phyloP scores from a whole-genome alignment of 1,140 invertebrate genomes.

The Nomia melanderi region DNA sequence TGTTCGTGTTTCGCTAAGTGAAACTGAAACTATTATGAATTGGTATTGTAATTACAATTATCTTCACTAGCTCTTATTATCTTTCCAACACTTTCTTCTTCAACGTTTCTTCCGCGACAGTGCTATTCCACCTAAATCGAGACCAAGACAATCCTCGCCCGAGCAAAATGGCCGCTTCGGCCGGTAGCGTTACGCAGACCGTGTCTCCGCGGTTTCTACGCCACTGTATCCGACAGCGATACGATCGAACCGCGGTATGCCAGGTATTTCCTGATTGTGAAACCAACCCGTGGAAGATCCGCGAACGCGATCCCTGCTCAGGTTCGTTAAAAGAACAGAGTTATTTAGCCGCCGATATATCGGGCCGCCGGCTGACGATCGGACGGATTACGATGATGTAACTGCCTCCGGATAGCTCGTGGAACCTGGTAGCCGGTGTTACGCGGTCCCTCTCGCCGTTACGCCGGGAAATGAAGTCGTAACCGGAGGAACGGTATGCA shows the following conservation, averaged over 20 bases:
- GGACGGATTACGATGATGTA: slow-evolving; percentile 25
- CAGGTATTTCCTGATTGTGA: slow-evolving; percentile 54
- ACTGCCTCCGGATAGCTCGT: neutral
- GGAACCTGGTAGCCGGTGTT: neutral
- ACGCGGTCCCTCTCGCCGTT: neutral
- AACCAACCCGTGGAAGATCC: slow-evolving; percentile 40
- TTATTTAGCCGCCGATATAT: slow-evolving; percentile 29
- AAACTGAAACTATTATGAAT: too few species aligned
- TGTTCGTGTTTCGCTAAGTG: too few species aligned
- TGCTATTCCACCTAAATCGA: too few species aligned
- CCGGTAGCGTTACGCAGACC: too few species aligned
- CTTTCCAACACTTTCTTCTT: too few species aligned
- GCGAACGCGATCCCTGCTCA: slow-evolving; percentile 11
- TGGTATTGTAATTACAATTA: too few species aligned
- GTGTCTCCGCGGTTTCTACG: slow-evolving; percentile 3
- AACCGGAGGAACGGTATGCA: neutral
- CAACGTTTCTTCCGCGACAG: too few species aligned
- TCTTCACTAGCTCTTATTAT: too few species aligned
- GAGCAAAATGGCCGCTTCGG: too few species aligned
- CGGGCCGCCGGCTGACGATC: neutral
- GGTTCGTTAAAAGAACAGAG: slow-evolving; percentile 19
- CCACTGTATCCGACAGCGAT: slow-evolving; percentile 23
- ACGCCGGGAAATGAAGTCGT: slow-evolving; percentile 21
- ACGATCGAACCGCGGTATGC: slow-evolving; percentile 40
- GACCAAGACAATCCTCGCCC: too few species aligned